These are phyloP conservation scores for Regulus satrapa DNA, from an alignment of 2,113 vertebrate species.

Conservation along the genomic window DNA sequence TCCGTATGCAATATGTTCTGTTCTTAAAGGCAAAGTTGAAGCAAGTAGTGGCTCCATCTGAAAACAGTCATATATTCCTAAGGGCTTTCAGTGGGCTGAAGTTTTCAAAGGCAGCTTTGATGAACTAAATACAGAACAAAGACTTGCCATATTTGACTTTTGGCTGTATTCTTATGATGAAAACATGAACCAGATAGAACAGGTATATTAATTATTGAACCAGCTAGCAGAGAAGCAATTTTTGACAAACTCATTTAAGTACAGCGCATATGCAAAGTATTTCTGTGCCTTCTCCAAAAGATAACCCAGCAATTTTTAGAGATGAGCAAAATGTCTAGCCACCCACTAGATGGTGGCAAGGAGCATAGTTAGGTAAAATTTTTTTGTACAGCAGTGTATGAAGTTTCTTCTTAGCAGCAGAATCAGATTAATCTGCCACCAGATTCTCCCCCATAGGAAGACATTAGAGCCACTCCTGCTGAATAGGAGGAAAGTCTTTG, in stretches of 20 bases:
- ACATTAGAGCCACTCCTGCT: neutral
- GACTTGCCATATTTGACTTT: neutral
- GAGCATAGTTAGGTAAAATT: slow-evolving; percentile 4
- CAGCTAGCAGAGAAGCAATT: neutral
- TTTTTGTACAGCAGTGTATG: neutral
- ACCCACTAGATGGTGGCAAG: slow-evolving; percentile 39
- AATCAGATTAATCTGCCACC: neutral
- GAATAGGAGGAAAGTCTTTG: neutral
- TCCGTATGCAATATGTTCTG: neutral
- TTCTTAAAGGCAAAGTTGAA: neutral
- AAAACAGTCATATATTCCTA: neutral
- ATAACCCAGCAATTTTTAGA: neutral
- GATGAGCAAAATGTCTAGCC: neutral
- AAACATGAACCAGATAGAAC: neutral
- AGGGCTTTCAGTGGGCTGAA: neutral
- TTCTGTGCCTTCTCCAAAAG: neutral
- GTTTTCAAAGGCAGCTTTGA: neutral
- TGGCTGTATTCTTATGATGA: neutral
- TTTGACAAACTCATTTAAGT: neutral
- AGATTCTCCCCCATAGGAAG: neutral
- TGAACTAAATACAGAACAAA: neutral
- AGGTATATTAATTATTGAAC: neutral
- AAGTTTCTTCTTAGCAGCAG: neutral
- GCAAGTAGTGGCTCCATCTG: neutral
- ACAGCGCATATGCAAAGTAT: neutral